Evolutionary conservation across 1,140 invertebrate genomes (phyloP).

Genomic region (Plectrocnemia conspersa): DNA sequence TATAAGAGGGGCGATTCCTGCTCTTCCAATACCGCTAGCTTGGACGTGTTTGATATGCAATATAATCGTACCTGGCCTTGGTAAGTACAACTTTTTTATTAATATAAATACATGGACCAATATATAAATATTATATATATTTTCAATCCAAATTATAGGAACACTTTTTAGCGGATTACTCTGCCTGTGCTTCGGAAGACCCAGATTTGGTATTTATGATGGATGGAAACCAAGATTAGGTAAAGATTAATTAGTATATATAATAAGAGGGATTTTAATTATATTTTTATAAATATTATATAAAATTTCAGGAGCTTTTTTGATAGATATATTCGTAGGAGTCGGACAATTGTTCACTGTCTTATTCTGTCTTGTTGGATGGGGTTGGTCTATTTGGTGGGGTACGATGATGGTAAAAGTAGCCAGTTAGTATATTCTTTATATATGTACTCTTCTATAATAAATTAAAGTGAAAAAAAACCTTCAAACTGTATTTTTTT

Average conservation of each 20-base stretch:
- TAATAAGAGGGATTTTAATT: not conserved
- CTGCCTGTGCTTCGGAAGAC: slow-evolving; percentile 83
- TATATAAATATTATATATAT: not conserved
- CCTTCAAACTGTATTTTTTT: slow-evolving; percentile 5
- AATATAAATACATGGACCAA: not conserved
- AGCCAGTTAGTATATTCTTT: slow-evolving; percentile 40
- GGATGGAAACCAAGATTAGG: slow-evolving; percentile 65
- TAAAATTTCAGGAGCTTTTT: slow-evolving; percentile 55
- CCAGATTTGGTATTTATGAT: slow-evolving; percentile 73
- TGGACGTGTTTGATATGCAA: slow-evolving; percentile 84
- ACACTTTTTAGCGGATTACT: slow-evolving; percentile 82
- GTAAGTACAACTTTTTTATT: slow-evolving; percentile 51
- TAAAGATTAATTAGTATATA: slow-evolving; percentile 24
- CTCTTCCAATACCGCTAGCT: slow-evolving; percentile 75
- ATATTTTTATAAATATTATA: not conserved
- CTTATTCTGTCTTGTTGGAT: slow-evolving; percentile 91
- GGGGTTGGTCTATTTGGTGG: slow-evolving; percentile 98
- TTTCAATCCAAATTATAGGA: slow-evolving; percentile 53
- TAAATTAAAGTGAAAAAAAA: not conserved
- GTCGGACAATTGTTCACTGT: slow-evolving; percentile 85
- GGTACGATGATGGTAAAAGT: slow-evolving; percentile 72
- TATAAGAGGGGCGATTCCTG: slow-evolving; percentile 85
- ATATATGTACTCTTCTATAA: not conserved
- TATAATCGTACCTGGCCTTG: slow-evolving; percentile 77
- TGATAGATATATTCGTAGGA: slow-evolving; percentile 81